Evolutionary conservation across 2,113 vertebrate genomes (phyloP), one percentile per base, ranked within the genome.

Genomic region (Hoplias malabaricus): DNA sequence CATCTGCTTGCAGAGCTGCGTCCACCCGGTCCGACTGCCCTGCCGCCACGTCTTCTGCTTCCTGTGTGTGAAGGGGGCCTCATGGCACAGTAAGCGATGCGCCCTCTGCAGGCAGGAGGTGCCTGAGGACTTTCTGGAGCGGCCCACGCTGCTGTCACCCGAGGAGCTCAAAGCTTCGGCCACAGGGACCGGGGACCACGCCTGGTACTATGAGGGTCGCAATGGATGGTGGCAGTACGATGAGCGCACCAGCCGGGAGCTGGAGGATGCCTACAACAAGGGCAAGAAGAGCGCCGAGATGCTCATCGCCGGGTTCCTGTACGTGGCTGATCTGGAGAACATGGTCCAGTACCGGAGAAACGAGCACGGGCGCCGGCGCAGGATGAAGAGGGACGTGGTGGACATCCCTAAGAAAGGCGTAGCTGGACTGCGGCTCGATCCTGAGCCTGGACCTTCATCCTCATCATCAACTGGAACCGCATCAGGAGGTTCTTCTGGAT

Each of bases 171-270:
- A 96, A 80, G 95, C 94, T 0, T 95, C 94, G 0, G 90, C 90
- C 1, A 87, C 94, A 81, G 94, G 95, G 12, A 90, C 94, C 0
- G 96, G 94, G 36, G 96, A 96, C 74, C 93, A 96, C 7, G 95
- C 95, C 0, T 98, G 97, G 96, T 99, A 98, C 91, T 98, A 99
- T 6, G 96, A 98, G 89, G 97, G 97, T 29, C 93, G 95, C 83
- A 98, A 98, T 29, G 97, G 97, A 70, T 99, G 97, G 97, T 99
- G 97, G 97, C 97, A 98, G 87, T 99, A 98, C 11, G 96, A 98
- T 42, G 96, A 98, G 86, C 94, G 96, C 65, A 97, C 96, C 74
- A 98, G 93, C 87, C 92, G 92, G 43, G 96, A 98, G 87, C 90
- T 99, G 86, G 97, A 98, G 91, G 96, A 98, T 70, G 96, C 97